Conservation (phyloP, 2,888 invertebrate species). For the Acleris sparsana region DNA sequence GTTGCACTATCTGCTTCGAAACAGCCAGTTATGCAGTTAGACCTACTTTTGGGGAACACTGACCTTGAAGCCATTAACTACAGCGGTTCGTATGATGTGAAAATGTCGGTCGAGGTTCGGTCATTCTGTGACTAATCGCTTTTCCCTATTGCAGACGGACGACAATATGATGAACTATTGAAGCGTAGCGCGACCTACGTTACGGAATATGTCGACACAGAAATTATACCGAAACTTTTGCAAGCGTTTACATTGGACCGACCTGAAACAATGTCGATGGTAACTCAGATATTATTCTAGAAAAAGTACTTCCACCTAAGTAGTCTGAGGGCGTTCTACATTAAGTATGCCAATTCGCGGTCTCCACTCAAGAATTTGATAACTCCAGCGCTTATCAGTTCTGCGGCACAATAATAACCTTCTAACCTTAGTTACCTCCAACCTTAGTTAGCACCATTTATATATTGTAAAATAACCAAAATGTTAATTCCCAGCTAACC, state of each 20-base stretch:
- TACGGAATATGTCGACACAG: slow-evolving; percentile 82
- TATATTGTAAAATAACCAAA: no score
- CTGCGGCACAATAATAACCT: no score
- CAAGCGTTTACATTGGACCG: slow-evolving; percentile 61
- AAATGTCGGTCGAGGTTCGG: slow-evolving; percentile 28
- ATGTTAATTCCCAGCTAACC: slow-evolving; percentile 50
- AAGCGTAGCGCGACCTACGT: slow-evolving; percentile 81
- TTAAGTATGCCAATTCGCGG: no score
- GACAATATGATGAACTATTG: slow-evolving; percentile 84
- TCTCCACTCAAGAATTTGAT: no score
- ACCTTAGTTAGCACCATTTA: no score
- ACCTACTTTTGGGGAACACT: slow-evolving; percentile 87
- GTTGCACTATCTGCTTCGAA: slow-evolving; percentile 79
- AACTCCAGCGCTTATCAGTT: no score
- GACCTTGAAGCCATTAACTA: slow-evolving; percentile 86
- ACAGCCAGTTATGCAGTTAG: slow-evolving; percentile 82
- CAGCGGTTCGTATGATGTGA: slow-evolving; percentile 63
- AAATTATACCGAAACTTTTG: slow-evolving; percentile 84
- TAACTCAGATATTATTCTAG: slow-evolving; percentile 42
- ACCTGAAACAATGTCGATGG: slow-evolving; percentile 54
- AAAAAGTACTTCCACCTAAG: no score
- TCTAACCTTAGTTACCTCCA: no score
- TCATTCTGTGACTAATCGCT: slow-evolving; percentile 19
- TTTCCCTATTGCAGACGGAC: slow-evolving; percentile 70
- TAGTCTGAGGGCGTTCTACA: no score